Evolutionary conservation across 1,140 invertebrate species (phyloP).

Genomic region (Berghia stephanieae): DNA sequence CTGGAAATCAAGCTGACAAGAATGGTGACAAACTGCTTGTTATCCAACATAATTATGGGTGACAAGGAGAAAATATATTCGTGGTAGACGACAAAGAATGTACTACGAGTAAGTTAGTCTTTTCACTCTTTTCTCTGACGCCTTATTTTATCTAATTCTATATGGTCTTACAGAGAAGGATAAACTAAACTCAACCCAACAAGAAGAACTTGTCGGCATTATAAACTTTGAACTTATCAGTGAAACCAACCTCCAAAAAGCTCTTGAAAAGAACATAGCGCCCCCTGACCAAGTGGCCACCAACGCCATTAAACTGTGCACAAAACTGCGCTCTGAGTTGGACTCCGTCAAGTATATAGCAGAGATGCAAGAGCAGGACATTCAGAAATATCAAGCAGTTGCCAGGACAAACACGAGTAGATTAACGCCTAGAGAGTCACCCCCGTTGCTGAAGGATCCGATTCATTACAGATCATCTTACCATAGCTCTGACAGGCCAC

Average conservation of each 20-base stretch:
- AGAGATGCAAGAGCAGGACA: slow-evolving; percentile 51
- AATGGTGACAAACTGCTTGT: not conserved
- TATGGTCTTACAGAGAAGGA: slow-evolving; percentile 49
- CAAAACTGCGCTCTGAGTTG: slow-evolving; percentile 46
- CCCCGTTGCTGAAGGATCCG: no score
- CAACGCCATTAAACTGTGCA: slow-evolving; percentile 58
- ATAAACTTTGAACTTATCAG: slow-evolving; percentile 58
- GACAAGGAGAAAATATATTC: not conserved
- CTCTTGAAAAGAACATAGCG: slow-evolving; percentile 51
- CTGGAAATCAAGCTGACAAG: no score
- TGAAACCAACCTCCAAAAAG: slow-evolving; percentile 54
- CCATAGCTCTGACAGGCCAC: no score
- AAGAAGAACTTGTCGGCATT: slow-evolving; percentile 48
- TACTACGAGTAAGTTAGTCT: not conserved
- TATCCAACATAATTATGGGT: not conserved
- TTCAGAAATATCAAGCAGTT: slow-evolving; percentile 43
- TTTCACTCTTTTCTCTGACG: no score
- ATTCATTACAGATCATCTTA: no score
- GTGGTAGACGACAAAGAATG: not conserved
- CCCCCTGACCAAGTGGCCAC: slow-evolving; percentile 52
- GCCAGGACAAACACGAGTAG: no score
- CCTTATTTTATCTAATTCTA: not conserved
- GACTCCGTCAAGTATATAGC: slow-evolving; percentile 50
- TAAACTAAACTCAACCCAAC: slow-evolving; percentile 46
- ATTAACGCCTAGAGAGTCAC: no score